Base-by-base conservation (phyloP, 1,140 invertebrate species). In the Scaptomyza graminum region DNA sequence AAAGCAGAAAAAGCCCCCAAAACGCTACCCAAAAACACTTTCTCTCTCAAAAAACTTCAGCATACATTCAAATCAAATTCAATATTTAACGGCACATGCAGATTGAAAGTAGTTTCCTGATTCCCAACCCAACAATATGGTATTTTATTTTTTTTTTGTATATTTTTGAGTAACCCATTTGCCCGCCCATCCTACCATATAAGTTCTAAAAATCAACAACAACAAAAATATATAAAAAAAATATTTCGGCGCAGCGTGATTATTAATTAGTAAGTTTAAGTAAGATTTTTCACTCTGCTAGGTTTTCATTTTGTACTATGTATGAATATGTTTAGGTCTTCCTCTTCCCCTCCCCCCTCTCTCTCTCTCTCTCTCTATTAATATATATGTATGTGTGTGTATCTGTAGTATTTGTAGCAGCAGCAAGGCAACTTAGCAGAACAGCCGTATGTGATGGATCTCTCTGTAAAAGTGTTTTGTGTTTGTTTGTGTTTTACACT, bases 401-500 rank as follows among this genome's bases (percentile, higher is more conserved):
- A 60, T 67, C 65, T 62, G 74, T 77, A 52, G 77, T 78, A 79
- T 71, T 72, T 64, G 57, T 79, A 65, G 63, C 79, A 65, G 63
- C 79, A 76, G 54, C 59, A 70, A 60, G 67, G 59, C 70, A 73
- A 74, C 51, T 63, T 66, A 76, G 68, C 69, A 85, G 81, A 85
- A 83, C 81, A 80, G 81, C 81, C 81, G 81, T 85, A 68, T 85
- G 81, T 85, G 81, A 85, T 85, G 81, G 81, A 85, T 85, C 81
- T 85, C 82, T 85, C 82, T 85, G 79, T 78, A 63, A 69, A 59
- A 83, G 79, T 83, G 65, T 66, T 39, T 47, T 39, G 43, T 39
- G 43, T 63, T 68, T 61, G 69, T 67, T 50, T 46, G 49, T 73
- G 56, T 34, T 31, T 64, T 34, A 12, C 22, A 28, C 25, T 49